Evolutionary conservation across 2,797 vertebrate genomes (phyloP), one percentile per base, ranked within the genome.

Genomic region (Danio choprae): DNA sequence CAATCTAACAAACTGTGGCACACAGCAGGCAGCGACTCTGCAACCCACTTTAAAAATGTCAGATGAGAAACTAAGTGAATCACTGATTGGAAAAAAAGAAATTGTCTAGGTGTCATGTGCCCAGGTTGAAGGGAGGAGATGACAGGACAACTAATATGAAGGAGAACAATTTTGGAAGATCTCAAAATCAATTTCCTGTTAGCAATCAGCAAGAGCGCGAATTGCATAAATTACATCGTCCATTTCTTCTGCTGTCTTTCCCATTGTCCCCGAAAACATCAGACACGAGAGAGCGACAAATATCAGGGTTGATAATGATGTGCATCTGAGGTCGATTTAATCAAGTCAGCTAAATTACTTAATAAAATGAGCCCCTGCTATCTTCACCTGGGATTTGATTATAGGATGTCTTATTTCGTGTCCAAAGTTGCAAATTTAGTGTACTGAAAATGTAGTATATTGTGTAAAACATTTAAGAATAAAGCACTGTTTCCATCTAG

Each of bases 51-150:
- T 62, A 48, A 48, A 78, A 50, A 59, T 67, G 29, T 68, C 64
- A 78, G 36, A 50, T 62, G 76, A 78, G 15, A 70, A 78, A 70
- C 43, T 16, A 60, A 68, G 64, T 48, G 76, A 78, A 50, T 78
- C 76, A 60, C 38, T 69, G 75, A 38, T 58, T 56, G 40, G 41
- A 18, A 74, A 46, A 60, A 64, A 29, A 29, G 29, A 29, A 68
- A 78, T 58, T 69, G 55, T 59, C 48, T 5, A n/a, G 13, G 11
- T 50, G 43, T 29, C 65, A 68, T 58, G 70, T 73, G 55, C 9
- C 22, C 6, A 0, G 20, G 41, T 58, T 56, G 70, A 44, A 15
- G 40, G 38, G 69, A 29, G 70, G 51, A 58, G 41, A 15, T 22
- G 12, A 55, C 38, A 71, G 38, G 7, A 22, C 51, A 43, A 6